Conservation (phyloP, 1,140 invertebrate genomes). For the Scaptomyza hsui region DNA sequence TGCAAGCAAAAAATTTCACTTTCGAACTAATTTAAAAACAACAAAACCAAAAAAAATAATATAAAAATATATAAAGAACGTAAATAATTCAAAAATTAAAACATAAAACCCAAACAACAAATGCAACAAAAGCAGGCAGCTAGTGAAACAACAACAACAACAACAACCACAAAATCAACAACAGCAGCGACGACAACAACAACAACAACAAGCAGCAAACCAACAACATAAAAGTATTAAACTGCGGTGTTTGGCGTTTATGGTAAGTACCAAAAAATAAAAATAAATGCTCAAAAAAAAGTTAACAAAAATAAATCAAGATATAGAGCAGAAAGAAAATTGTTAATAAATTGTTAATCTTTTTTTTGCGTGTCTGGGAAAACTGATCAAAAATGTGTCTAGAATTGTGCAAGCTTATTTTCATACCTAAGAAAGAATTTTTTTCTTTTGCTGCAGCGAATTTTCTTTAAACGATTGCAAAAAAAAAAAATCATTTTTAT, state of each 20-base stretch:
- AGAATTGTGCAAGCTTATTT: background rate
- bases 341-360: background rate
- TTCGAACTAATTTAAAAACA: conserved; percentile 49
- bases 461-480: conserved; percentile 13
- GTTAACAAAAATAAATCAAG: background rate
- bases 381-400: background rate
- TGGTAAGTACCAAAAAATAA: conserved; percentile 48
- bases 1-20: conserved; percentile 54
- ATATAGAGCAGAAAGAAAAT: too few relatives aligned
- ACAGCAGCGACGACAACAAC: conserved; percentile 15
- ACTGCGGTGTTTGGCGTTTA: conserved; percentile 80
- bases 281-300: background rate
- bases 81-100: background rate
- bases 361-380: background rate
- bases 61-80: conserved; percentile 20
- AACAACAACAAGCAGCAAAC: conserved; percentile 32
- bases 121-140: conserved; percentile 40
- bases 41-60: background rate
- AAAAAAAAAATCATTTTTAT: background rate
- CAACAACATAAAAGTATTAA: conserved; percentile 69
- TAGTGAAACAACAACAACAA: conserved; percentile 41
- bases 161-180: conserved; percentile 15
- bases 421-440: too few relatives aligned
- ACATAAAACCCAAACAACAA: conserved; percentile 29
- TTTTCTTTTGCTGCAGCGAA: too few relatives aligned